A percentile compares a stretch with the other conserved stretches of the same genome.
Evolutionary conservation across 2,888 invertebrate genomes (phyloP).

Genomic region (Tortricodes alternella): DNA sequence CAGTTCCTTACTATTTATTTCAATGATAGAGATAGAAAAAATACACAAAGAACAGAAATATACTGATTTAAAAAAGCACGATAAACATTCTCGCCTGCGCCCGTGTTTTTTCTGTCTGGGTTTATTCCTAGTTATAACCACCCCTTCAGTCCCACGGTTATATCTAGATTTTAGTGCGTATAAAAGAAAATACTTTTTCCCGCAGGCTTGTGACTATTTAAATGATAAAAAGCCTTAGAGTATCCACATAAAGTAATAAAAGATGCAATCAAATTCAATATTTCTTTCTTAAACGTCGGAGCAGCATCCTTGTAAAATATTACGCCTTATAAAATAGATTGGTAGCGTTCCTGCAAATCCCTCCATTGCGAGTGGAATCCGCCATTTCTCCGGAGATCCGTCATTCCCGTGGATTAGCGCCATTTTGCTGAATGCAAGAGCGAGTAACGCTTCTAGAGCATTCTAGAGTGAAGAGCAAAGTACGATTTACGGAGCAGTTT

Average conservation of each 20-base stretch:
- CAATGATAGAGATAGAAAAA: too few relatives aligned
- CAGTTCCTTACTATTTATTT: too few relatives aligned
- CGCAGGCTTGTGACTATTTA: too few relatives aligned
- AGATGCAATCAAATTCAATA: neutral
- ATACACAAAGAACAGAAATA: too few relatives aligned
- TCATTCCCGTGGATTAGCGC: neutral
- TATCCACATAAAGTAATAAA: neutral
- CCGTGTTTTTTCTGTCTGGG: too few relatives aligned
- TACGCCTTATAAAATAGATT: slow-evolving; percentile 21
- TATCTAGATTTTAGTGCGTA: too few relatives aligned
- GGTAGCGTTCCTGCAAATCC: slow-evolving; percentile 7
- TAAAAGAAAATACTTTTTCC: too few relatives aligned
- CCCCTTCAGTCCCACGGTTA: too few relatives aligned
- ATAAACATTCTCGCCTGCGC: too few relatives aligned
- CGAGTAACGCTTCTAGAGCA: neutral
- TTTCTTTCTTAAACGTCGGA: neutral
- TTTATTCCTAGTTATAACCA: too few relatives aligned
- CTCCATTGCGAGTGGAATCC: slow-evolving; percentile 11
- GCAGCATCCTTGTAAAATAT: slow-evolving; percentile 12
- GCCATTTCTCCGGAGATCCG: slow-evolving; percentile 6
- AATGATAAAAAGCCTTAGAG: too few relatives aligned
- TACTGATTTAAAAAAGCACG: too few relatives aligned
- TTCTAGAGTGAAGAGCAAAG: neutral
- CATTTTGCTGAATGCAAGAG: neutral
- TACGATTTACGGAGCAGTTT: slow-evolving; percentile 10